phyloP scores from a whole-genome alignment of 1,140 invertebrate genomes.

The Ylistrum balloti region DNA sequence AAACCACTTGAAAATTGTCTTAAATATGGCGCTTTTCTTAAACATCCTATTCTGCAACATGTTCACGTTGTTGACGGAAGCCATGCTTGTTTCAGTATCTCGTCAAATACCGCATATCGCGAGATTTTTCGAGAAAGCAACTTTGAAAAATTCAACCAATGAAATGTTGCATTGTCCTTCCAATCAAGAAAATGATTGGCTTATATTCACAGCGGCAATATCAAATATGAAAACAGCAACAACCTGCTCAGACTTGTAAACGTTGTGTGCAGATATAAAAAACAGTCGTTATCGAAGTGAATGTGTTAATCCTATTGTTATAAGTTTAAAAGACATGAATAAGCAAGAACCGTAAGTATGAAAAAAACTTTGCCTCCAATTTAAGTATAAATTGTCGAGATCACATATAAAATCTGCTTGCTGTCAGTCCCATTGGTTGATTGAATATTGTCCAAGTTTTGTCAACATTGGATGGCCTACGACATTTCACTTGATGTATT shows the following conservation, averaged over 20 bases:
- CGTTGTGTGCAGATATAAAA: background rate
- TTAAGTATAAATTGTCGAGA: background rate
- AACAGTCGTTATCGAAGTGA: background rate
- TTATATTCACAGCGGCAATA: conserved; percentile 4
- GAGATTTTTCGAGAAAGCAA: background rate
- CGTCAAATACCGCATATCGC: background rate
- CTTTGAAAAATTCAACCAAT: conserved; percentile 17
- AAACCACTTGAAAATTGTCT: background rate
- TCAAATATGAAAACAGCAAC: conserved; percentile 39
- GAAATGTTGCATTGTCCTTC: background rate
- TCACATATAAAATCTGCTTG: too few species aligned
- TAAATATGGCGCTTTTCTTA: background rate
- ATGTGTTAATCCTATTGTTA: background rate
- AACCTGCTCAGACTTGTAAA: conserved; percentile 18
- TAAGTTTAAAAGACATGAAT: conserved; percentile 10
- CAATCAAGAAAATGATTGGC: conserved; percentile 35
- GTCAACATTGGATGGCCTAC: too few species aligned
- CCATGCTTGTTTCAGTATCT: background rate
- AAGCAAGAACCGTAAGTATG: conserved; percentile 9
- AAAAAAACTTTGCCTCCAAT: background rate
- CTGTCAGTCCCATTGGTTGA: too few species aligned
- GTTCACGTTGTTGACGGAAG: conserved; percentile 33
- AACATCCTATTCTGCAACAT: background rate
- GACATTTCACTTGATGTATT: too few species aligned
- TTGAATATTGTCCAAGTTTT: too few species aligned